A percentile compares a stretch with the other conserved stretches of the same genome.
Evolutionary conservation across 2,797 vertebrate genomes (phyloP).

Genomic region (Mormyrus proboscirostris): DNA sequence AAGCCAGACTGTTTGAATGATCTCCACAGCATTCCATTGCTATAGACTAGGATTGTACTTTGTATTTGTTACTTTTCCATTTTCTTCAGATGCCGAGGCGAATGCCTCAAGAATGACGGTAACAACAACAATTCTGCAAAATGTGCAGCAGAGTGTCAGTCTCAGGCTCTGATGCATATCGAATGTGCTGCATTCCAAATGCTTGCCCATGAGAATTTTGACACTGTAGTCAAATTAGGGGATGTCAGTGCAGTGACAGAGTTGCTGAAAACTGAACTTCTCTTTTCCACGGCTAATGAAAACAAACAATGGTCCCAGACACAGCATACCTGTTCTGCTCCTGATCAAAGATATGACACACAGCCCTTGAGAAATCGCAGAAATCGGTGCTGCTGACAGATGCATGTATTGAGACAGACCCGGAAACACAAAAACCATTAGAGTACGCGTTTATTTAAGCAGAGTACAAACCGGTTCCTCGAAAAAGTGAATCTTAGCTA

Average conservation of each 20-base stretch:
- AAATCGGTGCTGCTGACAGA: slow-evolving; percentile 55
- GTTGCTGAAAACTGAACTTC: not conserved
- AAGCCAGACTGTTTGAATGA: slow-evolving; percentile 16
- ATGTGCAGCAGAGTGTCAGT: not conserved
- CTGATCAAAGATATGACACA: slow-evolving; percentile 59
- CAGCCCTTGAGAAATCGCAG: slow-evolving; percentile 51
- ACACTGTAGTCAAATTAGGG: not conserved
- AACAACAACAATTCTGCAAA: not conserved
- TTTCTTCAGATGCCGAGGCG: not conserved
- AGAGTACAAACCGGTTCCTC: not conserved
- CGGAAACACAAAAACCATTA: slow-evolving; percentile 8
- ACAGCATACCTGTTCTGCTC: slow-evolving; percentile 44
- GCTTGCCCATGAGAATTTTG: not conserved
- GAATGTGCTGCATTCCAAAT: not conserved
- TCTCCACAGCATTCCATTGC: not conserved
- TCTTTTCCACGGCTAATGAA: not conserved
- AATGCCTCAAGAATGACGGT: not conserved
- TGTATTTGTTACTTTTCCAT: not conserved
- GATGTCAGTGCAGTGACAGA: not conserved
- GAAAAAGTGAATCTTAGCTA: not conserved
- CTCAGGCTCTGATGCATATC: not conserved
- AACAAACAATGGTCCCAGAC: not conserved
- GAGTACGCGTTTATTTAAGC: slow-evolving; percentile 4
- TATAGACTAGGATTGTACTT: not conserved
- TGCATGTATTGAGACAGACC: slow-evolving; percentile 12